Evolutionary conservation across 2,888 invertebrate genomes (phyloP), one percentile per base, ranked within the genome.

Genomic region (Rhamphomyia laevipes): DNA sequence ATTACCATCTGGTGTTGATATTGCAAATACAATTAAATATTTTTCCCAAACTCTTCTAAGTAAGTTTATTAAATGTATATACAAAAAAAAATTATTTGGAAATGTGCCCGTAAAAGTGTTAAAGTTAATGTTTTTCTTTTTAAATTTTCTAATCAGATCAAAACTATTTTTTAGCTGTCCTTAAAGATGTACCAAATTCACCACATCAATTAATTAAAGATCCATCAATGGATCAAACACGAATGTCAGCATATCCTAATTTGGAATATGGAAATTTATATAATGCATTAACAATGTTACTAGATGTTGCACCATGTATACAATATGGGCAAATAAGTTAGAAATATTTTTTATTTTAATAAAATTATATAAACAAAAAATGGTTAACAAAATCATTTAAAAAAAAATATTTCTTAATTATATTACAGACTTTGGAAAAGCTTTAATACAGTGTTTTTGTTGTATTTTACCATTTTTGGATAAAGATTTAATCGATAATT

Each of bases 11-110:
- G 96, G 96, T 55, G 78, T 85, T 54, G 99, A 99, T 72, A 91
- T 99, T 70, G 93, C 94, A 55, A 95, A 93, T 73, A 96, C 95
- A 50, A 81, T 99, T 64, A 94, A 96, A 71, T 96, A 95, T 74
- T 97, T 99, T 75, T 92, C 95, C 43, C 94, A 95, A 74, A 95
- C 94, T 40, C 76, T 99, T 55, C 77, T 97, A 59, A 90, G 97
- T 97, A 77, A 80, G 83, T 78, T 5, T 15, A 37, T 37, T n/a
- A 35, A 33, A 35, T 35, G 33, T 35, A 33, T 5, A 2, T 5
- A 33, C 7, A 12, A 13, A 5, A 33, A 3, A 33, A 33, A n/a
- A 13, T 27, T 27, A 7, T 46, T 35, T 21, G 38, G 15, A 37
- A 16, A 9, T 16, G 38, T 37, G 16, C 15, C n/a, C n/a, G 38